These are phyloP conservation scores for Hylaea fasciaria DNA, from an alignment of 2,888 invertebrate genomes.

Conservation along the genomic window DNA sequence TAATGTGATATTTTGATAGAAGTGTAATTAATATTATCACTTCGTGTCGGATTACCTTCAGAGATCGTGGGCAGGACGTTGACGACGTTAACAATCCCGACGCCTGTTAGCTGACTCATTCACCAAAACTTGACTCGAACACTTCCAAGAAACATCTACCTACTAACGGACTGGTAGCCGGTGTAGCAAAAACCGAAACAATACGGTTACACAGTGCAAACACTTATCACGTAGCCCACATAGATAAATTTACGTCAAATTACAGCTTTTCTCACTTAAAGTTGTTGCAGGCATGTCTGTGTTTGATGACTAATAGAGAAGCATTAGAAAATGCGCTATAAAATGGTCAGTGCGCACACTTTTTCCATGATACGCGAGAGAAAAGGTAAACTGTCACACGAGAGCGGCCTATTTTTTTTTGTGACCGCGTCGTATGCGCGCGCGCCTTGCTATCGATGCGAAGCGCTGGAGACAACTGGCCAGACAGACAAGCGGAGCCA, in stretches of 20 bases:
- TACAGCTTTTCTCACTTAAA: constrained; percentile 57
- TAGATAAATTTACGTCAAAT: constrained; percentile 66
- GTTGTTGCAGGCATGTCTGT: constrained; percentile 56
- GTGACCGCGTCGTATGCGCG: constrained; percentile 59
- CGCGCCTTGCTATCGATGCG: constrained; percentile 69
- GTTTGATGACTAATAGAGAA: constrained; percentile 34
- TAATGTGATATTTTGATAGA: constrained; percentile 14
- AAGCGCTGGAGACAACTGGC: constrained; percentile 75
- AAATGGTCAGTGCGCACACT: constrained; percentile 64
- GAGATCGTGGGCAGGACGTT: constrained; percentile 83
- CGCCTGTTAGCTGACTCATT: constrained; percentile 84
- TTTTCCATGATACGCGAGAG: constrained; percentile 68
- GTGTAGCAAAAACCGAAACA: constrained; percentile 58
- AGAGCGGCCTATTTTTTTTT: constrained; percentile 66
- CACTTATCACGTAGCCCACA: constrained; percentile 76
- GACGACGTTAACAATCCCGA: constrained; percentile 81
- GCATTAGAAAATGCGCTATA: constrained; percentile 56
- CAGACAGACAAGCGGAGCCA: constrained; percentile 67
- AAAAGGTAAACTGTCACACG: constrained; percentile 70
- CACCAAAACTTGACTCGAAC: constrained; percentile 71
- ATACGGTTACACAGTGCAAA: constrained; percentile 67
- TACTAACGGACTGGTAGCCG: constrained; percentile 53
- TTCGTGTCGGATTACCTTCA: constrained; percentile 68
- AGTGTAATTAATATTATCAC: constrained; percentile 21
- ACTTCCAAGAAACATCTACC: constrained; percentile 67